Conservation (phyloP, 2,888 invertebrate genomes). For the Autographa gamma region DNA sequence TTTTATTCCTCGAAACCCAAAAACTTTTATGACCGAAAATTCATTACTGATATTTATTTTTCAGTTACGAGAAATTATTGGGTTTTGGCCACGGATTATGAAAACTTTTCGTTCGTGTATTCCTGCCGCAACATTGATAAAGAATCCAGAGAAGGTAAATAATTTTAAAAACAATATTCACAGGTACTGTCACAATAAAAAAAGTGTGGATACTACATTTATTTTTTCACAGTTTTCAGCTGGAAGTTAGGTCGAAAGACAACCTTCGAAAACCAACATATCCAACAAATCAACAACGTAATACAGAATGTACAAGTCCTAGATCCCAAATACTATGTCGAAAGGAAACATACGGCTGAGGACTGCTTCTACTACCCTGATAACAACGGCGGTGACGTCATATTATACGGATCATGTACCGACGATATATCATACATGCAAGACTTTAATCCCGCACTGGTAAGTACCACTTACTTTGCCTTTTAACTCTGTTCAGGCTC, state of each 20-base stretch:
- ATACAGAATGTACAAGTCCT: slow-evolving; percentile 71
- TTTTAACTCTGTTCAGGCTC: not conserved
- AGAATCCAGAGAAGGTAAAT: slow-evolving; percentile 70
- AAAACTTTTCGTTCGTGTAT: slow-evolving; percentile 90
- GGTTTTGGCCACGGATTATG: slow-evolving; percentile 89
- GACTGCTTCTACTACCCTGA: slow-evolving; percentile 82
- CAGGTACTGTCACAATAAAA: too few species aligned
- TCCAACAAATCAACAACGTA: slow-evolving; percentile 60
- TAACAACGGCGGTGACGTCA: slow-evolving; percentile 76
- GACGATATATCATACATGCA: slow-evolving; percentile 64
- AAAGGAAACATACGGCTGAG: slow-evolving; percentile 68
- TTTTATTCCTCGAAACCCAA: too few species aligned
- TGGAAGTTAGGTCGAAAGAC: slow-evolving; percentile 76
- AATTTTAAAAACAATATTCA: not conserved
- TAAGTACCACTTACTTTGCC: slow-evolving; percentile 57
- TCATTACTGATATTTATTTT: slow-evolving; percentile 37
- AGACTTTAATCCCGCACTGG: slow-evolving; percentile 67
- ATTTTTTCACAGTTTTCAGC: slow-evolving; percentile 68
- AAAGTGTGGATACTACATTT: not conserved
- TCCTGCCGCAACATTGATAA: slow-evolving; percentile 87
- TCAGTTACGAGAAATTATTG: slow-evolving; percentile 72
- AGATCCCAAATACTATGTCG: slow-evolving; percentile 68
- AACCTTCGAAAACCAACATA: slow-evolving; percentile 55
- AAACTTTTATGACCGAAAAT: too few species aligned
- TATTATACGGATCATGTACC: slow-evolving; percentile 73